Base-by-base conservation (phyloP, 2,797 vertebrate genomes). In the Cossypha niveicapilla region DNA sequence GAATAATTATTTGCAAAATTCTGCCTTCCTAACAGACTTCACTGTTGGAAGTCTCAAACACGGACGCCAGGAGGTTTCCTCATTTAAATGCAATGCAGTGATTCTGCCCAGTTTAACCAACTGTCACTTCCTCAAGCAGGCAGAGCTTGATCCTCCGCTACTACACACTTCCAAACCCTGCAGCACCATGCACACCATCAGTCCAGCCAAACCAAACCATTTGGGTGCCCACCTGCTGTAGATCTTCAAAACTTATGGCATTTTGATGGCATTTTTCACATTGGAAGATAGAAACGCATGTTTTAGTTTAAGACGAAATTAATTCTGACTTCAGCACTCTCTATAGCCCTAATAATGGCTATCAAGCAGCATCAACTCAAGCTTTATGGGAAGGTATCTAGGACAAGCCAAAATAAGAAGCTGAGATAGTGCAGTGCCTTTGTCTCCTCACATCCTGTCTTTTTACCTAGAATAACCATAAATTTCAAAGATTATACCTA, bases 71-170 rank as follows among this genome's bases (percentile, higher is more conserved):
- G 47, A 91, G 84, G 85, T 41, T 50, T 92, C 87, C 86, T 91
- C 62, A 90, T 93, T 91, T 13, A 93, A 94, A 92, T 93, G 86
- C 86, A 88, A 23, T 15, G 44, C n/a, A 78, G 80, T 11, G 66
- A 82, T 34, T 74, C 82, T 80, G 88, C 83, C 85, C 82, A 71
- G 87, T 83, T 91, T 51, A 87, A 95, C 86, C 80, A 95, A 91
- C 79, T 88, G 76, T 81, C 82, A 88, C 82, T 88, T 70, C 92
- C 85, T 21, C 74, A 42, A 48, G 63, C 47, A 86, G 71, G 77
- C 83, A 89, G 80, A 93, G 67, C 63, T 45, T 25, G 21, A 86
- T 88, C 79, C 54, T 68, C 75, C 60, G 30, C 53, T 54, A 58
- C 35, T 18, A 37, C 5, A 65, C 44, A 44, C 63, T 89, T 85